These are phyloP conservation scores for Calliphora vomitoria DNA, from an alignment of 2,888 invertebrate species.

Conservation along the genomic window DNA sequence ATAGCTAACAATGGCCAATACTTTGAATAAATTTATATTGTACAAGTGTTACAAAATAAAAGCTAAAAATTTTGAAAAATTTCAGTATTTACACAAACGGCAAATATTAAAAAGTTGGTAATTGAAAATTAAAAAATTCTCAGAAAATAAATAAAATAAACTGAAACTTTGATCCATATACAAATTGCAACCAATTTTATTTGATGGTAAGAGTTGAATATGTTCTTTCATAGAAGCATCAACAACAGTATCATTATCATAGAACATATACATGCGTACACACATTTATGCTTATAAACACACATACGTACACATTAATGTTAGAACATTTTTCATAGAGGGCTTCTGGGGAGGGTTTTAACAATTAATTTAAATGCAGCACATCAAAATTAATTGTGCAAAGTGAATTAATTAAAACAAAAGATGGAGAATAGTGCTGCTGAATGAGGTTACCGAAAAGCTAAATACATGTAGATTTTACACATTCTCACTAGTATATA, in stretches of 20 bases:
- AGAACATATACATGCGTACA: background rate
- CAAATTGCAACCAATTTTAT: constrained; percentile 40
- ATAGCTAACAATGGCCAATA: too few species aligned
- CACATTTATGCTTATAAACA: background rate
- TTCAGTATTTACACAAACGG: too few species aligned
- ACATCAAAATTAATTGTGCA: constrained; percentile 79
- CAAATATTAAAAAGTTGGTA: too few species aligned
- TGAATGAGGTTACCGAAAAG: constrained; percentile 2
- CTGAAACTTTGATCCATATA: background rate
- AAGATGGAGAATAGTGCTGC: background rate
- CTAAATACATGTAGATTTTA: background rate
- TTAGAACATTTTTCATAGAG: background rate
- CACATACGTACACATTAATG: background rate
- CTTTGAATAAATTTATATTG: too few species aligned
- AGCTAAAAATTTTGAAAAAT: too few species aligned
- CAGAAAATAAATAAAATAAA: background rate
- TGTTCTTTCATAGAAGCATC: background rate
- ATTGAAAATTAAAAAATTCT: too few species aligned
- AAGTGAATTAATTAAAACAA: constrained; percentile 79
- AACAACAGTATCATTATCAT: constrained; percentile 3
- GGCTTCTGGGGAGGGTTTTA: constrained; percentile 48
- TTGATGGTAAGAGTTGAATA: background rate
- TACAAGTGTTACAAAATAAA: too few species aligned
- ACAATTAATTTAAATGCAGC: constrained; percentile 80
- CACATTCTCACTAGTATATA: background rate